These are phyloP conservation scores for Cossypha dichroa DNA, from an alignment of 2,797 vertebrate species.

Conservation along the genomic window DNA sequence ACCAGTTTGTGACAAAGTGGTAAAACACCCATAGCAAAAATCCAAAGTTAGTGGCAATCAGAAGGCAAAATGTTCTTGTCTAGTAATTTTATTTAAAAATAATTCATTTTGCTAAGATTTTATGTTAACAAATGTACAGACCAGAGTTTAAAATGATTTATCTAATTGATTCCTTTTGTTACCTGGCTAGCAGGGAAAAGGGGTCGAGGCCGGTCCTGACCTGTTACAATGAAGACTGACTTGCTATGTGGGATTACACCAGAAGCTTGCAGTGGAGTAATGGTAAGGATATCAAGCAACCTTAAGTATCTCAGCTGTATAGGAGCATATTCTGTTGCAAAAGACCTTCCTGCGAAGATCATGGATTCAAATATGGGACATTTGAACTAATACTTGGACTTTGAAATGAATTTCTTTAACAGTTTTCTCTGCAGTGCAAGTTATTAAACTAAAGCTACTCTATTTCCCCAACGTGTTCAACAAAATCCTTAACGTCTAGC, in stretches of 20 bases:
- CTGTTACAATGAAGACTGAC: constrained; percentile 93
- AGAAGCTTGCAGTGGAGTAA: constrained; percentile 90
- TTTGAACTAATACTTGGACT: constrained; percentile 87
- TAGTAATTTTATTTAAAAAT: constrained; percentile 67
- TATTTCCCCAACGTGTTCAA: constrained; percentile 84
- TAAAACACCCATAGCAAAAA: constrained; percentile 37
- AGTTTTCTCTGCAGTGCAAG: constrained; percentile 88
- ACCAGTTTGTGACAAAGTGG: constrained; percentile 75
- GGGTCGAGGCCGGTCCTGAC: constrained; percentile 92
- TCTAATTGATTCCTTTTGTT: constrained; percentile 98
- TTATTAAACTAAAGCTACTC: constrained; percentile 87
- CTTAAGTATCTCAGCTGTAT: constrained; percentile 91
- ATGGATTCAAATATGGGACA: constrained; percentile 86
- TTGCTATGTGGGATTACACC: constrained; percentile 93
- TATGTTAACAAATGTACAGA: constrained; percentile 79
- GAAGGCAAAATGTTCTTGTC: constrained; percentile 65
- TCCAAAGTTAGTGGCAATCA: constrained; percentile 67
- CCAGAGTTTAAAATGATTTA: constrained; percentile 80
- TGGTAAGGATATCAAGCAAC: constrained; percentile 93
- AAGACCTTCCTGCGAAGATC: constrained; percentile 86
- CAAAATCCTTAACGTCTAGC: constrained; percentile 84
- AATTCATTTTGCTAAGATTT: constrained; percentile 61
- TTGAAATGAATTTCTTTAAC: constrained; percentile 87
- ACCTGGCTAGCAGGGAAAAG: constrained; percentile 98
- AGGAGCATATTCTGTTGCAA: constrained; percentile 87